A percentile compares a stretch with the other conserved stretches of the same genome.
phyloP scores from a whole-genome alignment of 2,888 invertebrate genomes.

The Lamellibrachia satsuma region DNA sequence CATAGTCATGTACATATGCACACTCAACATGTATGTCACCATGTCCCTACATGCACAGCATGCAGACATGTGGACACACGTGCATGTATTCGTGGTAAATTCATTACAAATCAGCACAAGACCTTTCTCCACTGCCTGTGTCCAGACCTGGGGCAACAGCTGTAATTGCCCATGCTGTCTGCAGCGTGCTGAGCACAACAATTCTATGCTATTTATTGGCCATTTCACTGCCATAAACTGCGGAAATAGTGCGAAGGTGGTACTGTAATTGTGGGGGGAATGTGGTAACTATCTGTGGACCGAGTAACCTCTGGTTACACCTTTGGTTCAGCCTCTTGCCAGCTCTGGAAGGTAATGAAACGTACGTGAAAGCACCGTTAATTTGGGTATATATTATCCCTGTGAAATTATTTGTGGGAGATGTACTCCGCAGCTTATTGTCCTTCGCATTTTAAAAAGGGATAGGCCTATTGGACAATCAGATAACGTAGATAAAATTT shows the following conservation, averaged over 20 bases:
- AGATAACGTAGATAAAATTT: too few species aligned
- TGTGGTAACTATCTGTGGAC: constrained; percentile 1
- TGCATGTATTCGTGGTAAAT: too few species aligned
- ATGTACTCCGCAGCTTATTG: background rate
- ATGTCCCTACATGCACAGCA: too few species aligned
- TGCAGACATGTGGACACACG: too few species aligned
- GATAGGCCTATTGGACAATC: background rate
- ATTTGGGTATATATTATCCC: background rate
- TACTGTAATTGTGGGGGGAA: background rate
- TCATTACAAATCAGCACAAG: background rate
- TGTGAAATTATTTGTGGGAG: background rate
- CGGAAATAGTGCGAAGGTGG: background rate
- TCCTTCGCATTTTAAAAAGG: background rate
- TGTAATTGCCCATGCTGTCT: background rate
- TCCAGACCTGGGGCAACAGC: background rate
- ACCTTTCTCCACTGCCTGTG: background rate
- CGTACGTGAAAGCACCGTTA: background rate
- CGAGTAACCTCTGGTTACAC: background rate
- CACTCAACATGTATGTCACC: background rate
- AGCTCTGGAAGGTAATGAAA: background rate
- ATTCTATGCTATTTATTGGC: constrained; percentile 3
- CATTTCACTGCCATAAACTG: constrained; percentile 6
- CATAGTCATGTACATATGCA: too few species aligned
- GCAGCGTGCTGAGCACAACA: background rate
- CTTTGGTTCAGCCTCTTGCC: background rate